A percentile compares a stretch with the other conserved stretches of the same genome.
Conservation (phyloP, 2,113 vertebrate species). For the Eolophus roseicapilla region DNA sequence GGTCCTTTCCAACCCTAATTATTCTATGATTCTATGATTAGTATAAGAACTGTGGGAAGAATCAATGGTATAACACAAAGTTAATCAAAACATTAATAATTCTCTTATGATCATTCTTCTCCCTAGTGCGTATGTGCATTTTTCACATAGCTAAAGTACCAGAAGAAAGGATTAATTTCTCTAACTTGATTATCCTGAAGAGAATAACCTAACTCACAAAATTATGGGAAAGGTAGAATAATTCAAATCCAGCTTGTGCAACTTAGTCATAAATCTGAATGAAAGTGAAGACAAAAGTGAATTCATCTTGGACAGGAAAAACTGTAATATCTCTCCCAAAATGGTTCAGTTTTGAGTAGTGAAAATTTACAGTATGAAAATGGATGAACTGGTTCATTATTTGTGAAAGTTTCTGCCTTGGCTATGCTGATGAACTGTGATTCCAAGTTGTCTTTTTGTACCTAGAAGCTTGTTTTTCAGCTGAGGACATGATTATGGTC, state of each 20-base stretch:
- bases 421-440: background rate
- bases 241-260: background rate
- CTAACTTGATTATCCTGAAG: background rate
- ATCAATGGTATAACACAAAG: background rate
- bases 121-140: background rate
- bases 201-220: background rate
- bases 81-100: slow-evolving; percentile 10
- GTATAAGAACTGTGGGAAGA: background rate
- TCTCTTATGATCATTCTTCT: background rate
- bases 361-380: slow-evolving; percentile 9
- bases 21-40: background rate
- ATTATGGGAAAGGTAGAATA: background rate
- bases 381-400: background rate
- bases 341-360: background rate
- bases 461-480: slow-evolving; percentile 1
- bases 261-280: background rate
- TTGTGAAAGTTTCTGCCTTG: background rate
- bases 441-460: background rate
- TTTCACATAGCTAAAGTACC: background rate
- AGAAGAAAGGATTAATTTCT: background rate
- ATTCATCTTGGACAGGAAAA: background rate
- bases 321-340: background rate
- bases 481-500: background rate
- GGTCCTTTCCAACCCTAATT: background rate
- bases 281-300: background rate